phyloP scores from a whole-genome alignment of 2,888 invertebrate species.

The Hololepta plana region DNA sequence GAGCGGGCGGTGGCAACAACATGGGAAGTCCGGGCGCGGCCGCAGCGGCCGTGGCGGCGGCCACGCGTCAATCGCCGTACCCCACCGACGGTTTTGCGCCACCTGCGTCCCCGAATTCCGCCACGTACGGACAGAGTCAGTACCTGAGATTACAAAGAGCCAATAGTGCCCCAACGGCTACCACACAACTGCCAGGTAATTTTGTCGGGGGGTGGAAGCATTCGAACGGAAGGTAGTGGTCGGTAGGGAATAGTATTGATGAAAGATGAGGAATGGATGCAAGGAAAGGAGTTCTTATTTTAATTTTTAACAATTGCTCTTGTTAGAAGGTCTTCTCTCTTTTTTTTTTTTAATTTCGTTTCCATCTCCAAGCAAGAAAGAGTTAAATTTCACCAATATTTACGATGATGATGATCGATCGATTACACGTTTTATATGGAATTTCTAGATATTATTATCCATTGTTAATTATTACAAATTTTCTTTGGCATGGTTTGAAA shows the following conservation, averaged over 20 bases:
- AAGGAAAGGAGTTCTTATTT: too few species aligned
- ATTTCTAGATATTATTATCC: too few species aligned
- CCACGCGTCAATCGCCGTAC: constrained; percentile 34
- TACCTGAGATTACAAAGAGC: constrained; percentile 39
- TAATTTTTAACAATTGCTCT: constrained; percentile 7
- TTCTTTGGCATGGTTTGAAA: too few species aligned
- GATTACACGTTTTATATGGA: too few species aligned
- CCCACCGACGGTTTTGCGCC: constrained; percentile 32
- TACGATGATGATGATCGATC: too few species aligned
- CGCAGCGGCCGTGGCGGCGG: constrained; percentile 12
- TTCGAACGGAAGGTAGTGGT: too few species aligned
- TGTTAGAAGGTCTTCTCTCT: constrained; percentile 1
- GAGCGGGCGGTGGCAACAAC: constrained; percentile 11
- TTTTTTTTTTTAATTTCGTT: constrained; percentile 1
- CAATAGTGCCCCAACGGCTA: constrained; percentile 35
- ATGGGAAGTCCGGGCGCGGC: constrained; percentile 33
- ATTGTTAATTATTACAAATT: too few species aligned
- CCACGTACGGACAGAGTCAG: constrained; percentile 24
- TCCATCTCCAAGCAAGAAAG: too few species aligned
- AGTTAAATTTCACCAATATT: too few species aligned
- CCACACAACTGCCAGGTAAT: constrained; percentile 42
- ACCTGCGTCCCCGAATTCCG: constrained; percentile 33
- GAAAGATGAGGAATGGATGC: too few species aligned
- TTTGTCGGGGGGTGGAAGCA: too few species aligned
- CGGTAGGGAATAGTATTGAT: too few species aligned